Conservation (phyloP, 53 echinoderm and acorn worm species). For the Temnopleurus reevesii region DNA sequence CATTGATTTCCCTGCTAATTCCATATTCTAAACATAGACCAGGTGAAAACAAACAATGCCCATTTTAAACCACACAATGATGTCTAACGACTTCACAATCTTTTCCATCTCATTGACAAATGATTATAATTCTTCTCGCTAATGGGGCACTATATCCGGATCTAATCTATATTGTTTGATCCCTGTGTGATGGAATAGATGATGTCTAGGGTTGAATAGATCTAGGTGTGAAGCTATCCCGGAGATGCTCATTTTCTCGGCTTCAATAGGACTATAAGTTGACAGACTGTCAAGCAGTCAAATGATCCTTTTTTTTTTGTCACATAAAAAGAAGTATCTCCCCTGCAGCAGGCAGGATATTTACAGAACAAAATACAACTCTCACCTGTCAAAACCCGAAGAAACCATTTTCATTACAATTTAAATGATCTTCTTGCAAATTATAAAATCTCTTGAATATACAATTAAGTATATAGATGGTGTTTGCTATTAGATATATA, state of each 20-base stretch:
- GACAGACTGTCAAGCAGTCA: no score
- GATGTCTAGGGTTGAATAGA: neutral
- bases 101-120: neutral
- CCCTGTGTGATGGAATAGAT: neutral
- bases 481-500: no score
- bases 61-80: neutral
- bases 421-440: no score
- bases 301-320: no score
- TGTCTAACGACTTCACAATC: slow-evolving; percentile 12
- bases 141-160: slow-evolving; percentile 8
- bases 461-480: no score
- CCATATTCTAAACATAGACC: neutral
- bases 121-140: slow-evolving; percentile 9
- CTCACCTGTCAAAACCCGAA: no score
- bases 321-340: no score
- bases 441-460: no score
- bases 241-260: neutral
- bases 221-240: neutral
- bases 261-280: no score
- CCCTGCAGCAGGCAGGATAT: no score
- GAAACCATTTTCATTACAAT: no score
- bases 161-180: neutral
- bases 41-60: slow-evolving; percentile 29
- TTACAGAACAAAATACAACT: no score
- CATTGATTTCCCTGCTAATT: slow-evolving; percentile 26